phyloP scores from a whole-genome alignment of 2,888 invertebrate genomes.

The Dexiosoma caninum region DNA sequence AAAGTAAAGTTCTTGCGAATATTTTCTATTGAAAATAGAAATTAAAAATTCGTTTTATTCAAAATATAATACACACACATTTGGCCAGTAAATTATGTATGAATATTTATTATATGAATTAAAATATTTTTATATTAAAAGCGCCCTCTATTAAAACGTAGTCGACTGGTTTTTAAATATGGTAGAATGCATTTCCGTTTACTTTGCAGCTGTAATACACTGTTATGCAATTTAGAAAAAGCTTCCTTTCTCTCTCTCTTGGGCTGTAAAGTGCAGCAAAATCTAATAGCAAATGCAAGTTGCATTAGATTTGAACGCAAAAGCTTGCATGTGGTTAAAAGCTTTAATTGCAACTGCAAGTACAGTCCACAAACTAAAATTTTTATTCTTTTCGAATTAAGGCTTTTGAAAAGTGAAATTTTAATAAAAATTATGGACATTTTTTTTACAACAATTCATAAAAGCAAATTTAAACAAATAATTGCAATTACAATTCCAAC shows the following conservation, averaged over 20 bases:
- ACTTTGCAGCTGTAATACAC: not conserved
- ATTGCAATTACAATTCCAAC: too few relatives aligned
- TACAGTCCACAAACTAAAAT: constrained; percentile 17
- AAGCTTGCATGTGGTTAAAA: constrained; percentile 35
- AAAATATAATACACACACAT: too few relatives aligned
- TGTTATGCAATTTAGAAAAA: constrained; percentile 11
- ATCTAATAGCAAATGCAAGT: constrained; percentile 27
- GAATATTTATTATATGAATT: too few relatives aligned
- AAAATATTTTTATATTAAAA: too few relatives aligned
- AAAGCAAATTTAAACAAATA: too few relatives aligned
- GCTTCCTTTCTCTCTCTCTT: constrained; percentile 26
- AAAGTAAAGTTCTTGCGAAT: too few relatives aligned
- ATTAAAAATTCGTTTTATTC: too few relatives aligned
- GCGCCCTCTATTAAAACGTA: constrained; percentile 22
- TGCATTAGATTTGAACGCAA: constrained; percentile 43
- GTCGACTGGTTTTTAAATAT: not conserved
- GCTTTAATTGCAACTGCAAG: constrained; percentile 14
- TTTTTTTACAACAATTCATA: not conserved
- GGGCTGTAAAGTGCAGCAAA: constrained; percentile 2
- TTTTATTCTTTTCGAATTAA: not conserved
- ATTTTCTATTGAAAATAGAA: too few relatives aligned
- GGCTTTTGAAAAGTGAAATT: not conserved
- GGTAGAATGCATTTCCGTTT: constrained; percentile 41
- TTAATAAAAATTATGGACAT: not conserved
- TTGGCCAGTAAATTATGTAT: too few relatives aligned